A percentile compares a stretch with the other conserved stretches of the same genome.
These are phyloP conservation scores for Elysia chlorotica DNA, from an alignment of 1,140 invertebrate species.

Conservation along the genomic window DNA sequence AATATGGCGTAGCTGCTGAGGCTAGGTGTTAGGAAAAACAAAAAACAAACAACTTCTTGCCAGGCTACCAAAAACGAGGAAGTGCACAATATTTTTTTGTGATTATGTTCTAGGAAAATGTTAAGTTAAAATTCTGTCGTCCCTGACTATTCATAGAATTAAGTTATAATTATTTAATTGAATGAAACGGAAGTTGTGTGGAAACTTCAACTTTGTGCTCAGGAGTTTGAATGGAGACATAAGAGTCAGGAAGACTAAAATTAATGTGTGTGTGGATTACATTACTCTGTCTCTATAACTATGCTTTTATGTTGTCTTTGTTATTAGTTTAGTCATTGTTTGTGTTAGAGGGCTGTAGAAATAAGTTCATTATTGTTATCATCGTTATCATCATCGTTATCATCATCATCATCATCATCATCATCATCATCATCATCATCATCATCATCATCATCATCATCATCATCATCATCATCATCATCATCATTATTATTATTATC, in stretches of 20 bases:
- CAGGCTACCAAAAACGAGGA: too few species aligned
- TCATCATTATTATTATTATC: background rate
- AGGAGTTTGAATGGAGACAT: background rate
- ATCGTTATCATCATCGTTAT: background rate
- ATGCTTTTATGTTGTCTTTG: background rate
- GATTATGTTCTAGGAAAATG: too few species aligned
- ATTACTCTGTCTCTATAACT: background rate
- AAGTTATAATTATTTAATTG: too few species aligned
- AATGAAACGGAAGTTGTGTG: conserved; percentile 2
- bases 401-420: background rate
- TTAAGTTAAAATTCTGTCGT: too few species aligned
- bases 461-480: background rate
- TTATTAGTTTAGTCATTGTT: background rate
- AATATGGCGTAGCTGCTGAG: too few species aligned
- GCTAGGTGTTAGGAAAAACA: too few species aligned
- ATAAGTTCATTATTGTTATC: background rate
- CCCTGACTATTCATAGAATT: too few species aligned
- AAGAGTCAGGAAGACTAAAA: too few species aligned
- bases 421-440: background rate
- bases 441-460: background rate
- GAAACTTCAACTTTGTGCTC: background rate
- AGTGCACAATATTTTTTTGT: too few species aligned
- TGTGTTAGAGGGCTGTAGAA: background rate
- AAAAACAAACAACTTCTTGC: too few species aligned
- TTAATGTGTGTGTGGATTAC: background rate